These are phyloP conservation scores for Drosophila nigrodunni DNA, from an alignment of 1,140 invertebrate genomes.

Conservation along the genomic window DNA sequence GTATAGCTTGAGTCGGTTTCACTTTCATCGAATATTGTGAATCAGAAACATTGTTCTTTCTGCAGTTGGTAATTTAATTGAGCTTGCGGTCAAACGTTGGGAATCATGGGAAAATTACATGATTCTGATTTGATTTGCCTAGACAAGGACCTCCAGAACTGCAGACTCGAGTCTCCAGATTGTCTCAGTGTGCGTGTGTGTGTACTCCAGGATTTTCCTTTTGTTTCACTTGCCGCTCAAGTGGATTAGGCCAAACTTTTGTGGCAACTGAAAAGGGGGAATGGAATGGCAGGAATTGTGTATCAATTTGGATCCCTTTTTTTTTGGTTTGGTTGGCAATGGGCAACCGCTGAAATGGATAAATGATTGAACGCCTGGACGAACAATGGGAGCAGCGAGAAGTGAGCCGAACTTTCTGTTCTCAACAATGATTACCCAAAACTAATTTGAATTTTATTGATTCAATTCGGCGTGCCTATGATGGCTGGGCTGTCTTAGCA, in stretches of 20 bases:
- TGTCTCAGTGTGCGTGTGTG: background rate
- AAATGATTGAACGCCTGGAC: constrained; percentile 68
- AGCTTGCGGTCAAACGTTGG: constrained; percentile 75
- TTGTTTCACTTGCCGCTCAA: constrained; percentile 66
- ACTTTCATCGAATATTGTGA: background rate
- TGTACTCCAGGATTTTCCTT: constrained; percentile 36
- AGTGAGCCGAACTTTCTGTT: constrained; percentile 13
- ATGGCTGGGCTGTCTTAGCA: constrained; percentile 29
- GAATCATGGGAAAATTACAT: constrained; percentile 80
- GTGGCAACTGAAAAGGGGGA: constrained; percentile 4
- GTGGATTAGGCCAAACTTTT: constrained; percentile 56
- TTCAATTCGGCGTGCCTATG: constrained; percentile 63
- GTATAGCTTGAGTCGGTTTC: constrained; percentile 13
- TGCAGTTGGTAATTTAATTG: constrained; percentile 73
- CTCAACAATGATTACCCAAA: constrained; percentile 73
- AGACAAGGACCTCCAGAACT: constrained; percentile 55
- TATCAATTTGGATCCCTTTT: constrained; percentile 64
- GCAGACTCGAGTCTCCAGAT: constrained; percentile 2
- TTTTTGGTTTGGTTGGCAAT: background rate
- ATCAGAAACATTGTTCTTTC: background rate
- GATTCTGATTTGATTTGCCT: constrained; percentile 82
- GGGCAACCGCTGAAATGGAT: constrained; percentile 65
- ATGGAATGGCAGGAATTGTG: background rate
- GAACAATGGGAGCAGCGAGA: constrained; percentile 31
- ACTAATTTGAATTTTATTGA: constrained; percentile 83